Base-by-base conservation (phyloP, 1,140 invertebrate genomes). In the Pseudomyrmex pallidus region DNA sequence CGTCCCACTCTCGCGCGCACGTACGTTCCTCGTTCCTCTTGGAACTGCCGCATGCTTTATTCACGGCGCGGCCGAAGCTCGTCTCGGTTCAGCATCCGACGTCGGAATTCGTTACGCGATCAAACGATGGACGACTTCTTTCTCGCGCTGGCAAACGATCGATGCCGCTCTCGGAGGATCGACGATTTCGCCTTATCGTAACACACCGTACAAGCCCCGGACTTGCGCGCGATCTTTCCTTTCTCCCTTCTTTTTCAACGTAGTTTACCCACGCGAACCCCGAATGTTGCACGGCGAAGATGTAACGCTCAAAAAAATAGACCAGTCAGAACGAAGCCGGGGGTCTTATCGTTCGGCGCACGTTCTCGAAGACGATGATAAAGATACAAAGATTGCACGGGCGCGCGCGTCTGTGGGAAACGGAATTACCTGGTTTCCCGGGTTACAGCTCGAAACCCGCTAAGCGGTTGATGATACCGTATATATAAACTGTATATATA, bases 21-120 rank as follows among this genome's bases (percentile, higher is more conserved):
- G 35, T 35, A 73, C 13, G 54, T 17, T 15, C 66, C 50, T 15
- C 9, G 56, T 67, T 61, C 44, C n/a, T 66, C 17, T 48, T 50
- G n/a, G 46, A 44, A 46, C 44, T 48, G 50, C 48, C 61, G 35
- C 59, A 72, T 84, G n/a, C 74, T 74, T 87, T 87, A 87, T 87
- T 85, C 77, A 87, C 72, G 62, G 73, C 67, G 50, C 73, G 44
- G 48, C 63, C 67, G 35, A 35, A 64, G 68, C 25, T 52, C 72
- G 66, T 68, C 56, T 68, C 61, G 66, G 25, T 46, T 63, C 46
- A 64, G 66, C 76, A 80, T 80, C 76, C 76, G 20, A 80, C 44
- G 76, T 72, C 76, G 76, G 76, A 80, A 80, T 80, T 80, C 76
- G 66, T 72, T 80, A 70, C 66, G 76, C 76, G 54, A 70, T 80